Conservation (phyloP, 2,888 invertebrate species). For the Monochamus alternatus region DNA sequence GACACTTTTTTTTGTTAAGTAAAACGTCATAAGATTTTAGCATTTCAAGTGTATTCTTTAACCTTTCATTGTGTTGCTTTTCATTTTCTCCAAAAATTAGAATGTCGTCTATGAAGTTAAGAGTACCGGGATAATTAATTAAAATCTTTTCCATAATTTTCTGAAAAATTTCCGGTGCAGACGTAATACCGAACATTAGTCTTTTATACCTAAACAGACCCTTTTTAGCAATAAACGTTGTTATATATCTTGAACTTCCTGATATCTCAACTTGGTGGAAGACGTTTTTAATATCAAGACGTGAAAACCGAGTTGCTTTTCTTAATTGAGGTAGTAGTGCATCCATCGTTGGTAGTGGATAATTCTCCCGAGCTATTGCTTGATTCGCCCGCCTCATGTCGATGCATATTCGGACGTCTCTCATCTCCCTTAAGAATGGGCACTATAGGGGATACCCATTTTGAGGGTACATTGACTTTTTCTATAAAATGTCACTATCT, state of each 20-base stretch:
- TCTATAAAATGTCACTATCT: constrained; percentile 52
- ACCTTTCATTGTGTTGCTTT: constrained; percentile 13
- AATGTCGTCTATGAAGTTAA: constrained; percentile 51
- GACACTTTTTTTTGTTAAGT: constrained; percentile 51
- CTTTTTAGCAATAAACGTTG: constrained; percentile 43
- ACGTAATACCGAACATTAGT: constrained; percentile 36
- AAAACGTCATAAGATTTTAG: constrained; percentile 18
- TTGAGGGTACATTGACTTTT: constrained; percentile 54
- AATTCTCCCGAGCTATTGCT: constrained; percentile 35
- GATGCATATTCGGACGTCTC: constrained; percentile 39
- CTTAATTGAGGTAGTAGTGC: constrained; percentile 31
- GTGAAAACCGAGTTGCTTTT: constrained; percentile 32
- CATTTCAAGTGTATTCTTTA: background rate
- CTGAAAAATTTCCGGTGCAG: constrained; percentile 22
- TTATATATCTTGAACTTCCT: constrained; percentile 37
- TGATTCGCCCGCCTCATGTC: constrained; percentile 38
- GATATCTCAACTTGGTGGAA: constrained; percentile 43
- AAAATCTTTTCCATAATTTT: constrained; percentile 34
- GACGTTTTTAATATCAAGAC: constrained; percentile 39
- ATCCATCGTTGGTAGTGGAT: constrained; percentile 39
- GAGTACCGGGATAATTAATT: constrained; percentile 1
- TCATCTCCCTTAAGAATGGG: constrained; percentile 50
- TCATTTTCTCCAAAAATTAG: constrained; percentile 15
- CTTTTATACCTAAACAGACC: constrained; percentile 40
- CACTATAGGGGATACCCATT: constrained; percentile 37